These are phyloP conservation scores for Eupithecia dodoneata DNA, from an alignment of 2,888 invertebrate genomes.

Conservation along the genomic window DNA sequence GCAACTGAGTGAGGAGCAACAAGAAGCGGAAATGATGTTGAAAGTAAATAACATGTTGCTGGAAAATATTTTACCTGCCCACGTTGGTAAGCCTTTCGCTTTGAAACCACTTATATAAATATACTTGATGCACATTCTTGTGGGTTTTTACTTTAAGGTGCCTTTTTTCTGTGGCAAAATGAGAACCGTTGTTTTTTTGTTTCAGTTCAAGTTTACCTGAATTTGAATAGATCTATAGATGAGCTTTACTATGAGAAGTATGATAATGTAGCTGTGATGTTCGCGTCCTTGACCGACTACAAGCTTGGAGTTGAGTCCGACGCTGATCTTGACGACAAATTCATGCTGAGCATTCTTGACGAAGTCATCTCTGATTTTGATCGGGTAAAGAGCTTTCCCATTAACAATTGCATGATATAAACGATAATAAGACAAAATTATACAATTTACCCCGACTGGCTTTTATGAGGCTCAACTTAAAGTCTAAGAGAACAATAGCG, in stretches of 20 bases:
- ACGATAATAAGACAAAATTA: too few relatives aligned
- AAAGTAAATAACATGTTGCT: constrained; percentile 94
- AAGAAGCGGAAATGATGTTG: constrained; percentile 93
- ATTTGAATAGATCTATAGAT: constrained; percentile 87
- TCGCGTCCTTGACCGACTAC: constrained; percentile 95
- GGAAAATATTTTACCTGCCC: constrained; percentile 95
- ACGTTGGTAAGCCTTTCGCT: constrained; percentile 88
- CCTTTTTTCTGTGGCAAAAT: not conserved
- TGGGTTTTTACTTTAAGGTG: not conserved
- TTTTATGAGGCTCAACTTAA: not conserved
- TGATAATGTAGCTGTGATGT: constrained; percentile 96
- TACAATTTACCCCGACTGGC: not conserved
- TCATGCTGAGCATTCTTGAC: constrained; percentile 90
- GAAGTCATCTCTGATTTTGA: constrained; percentile 97
- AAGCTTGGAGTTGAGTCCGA: constrained; percentile 87
- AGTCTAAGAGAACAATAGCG: not conserved
- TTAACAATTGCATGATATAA: not conserved
- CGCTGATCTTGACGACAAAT: constrained; percentile 86
- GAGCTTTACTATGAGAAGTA: constrained; percentile 95
- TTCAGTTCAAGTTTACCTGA: constrained; percentile 91
- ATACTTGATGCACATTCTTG: not conserved
- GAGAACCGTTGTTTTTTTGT: constrained; percentile 31
- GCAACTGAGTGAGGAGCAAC: constrained; percentile 91
- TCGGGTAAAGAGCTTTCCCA: constrained; percentile 81
- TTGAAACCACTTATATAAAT: not conserved